Conservation (phyloP, 2,797 vertebrate species). For the Cottoperca gobio region DNA sequence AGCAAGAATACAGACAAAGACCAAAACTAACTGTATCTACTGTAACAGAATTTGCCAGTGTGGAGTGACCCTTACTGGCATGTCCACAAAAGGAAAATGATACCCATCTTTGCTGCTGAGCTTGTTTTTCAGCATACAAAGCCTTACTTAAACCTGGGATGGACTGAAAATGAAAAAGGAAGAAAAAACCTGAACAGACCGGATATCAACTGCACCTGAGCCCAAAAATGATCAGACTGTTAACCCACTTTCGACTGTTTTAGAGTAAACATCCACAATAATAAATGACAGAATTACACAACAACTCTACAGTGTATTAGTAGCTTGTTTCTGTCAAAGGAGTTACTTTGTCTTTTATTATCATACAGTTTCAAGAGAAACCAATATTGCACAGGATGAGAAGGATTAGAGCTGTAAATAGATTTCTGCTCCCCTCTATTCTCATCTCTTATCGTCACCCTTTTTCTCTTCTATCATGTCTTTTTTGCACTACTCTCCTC, state of each 20-base stretch:
- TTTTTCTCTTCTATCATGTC: slow-evolving; percentile 8
- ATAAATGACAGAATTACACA: not conserved
- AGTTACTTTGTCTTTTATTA: not conserved
- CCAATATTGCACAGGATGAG: not conserved
- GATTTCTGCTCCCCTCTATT: not conserved
- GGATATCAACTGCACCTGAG: not conserved
- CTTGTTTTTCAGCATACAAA: not conserved
- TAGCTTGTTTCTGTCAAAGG: not conserved
- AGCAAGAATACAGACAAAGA: not conserved
- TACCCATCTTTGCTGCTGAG: not conserved
- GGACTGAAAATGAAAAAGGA: not conserved
- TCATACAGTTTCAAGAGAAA: slow-evolving; percentile 6
- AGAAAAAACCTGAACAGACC: not conserved
- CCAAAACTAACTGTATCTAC: not conserved
- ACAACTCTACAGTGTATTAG: not conserved
- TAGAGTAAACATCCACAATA: not conserved
- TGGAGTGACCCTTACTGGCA: not conserved
- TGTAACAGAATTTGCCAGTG: not conserved
- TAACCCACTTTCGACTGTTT: not conserved
- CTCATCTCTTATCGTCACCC: not conserved
- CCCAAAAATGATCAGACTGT: not conserved
- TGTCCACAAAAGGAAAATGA: not conserved
- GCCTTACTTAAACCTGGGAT: not conserved
- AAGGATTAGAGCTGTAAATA: slow-evolving; percentile 21
- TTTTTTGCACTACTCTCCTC: slow-evolving; percentile 27